Evolutionary conservation across 2,113 vertebrate genomes (phyloP), one percentile per base, ranked within the genome.

Genomic region (Solenodon paradoxus): DNA sequence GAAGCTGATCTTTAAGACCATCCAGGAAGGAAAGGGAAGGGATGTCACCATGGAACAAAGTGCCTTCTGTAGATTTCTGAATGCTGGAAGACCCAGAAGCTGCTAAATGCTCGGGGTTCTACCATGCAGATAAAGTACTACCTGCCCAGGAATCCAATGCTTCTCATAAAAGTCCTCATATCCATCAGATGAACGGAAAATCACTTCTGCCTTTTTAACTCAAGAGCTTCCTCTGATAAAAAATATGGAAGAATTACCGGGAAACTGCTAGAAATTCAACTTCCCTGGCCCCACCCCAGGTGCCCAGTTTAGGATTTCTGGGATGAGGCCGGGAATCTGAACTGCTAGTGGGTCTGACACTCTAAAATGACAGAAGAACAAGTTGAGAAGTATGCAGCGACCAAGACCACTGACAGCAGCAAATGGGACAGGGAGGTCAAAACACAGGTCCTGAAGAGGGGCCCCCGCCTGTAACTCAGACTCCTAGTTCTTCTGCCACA

Each of bases 1-100:
- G 69, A 96, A 92, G 93, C 57, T 71, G 68, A 95, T 89, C 81
- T 93, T n/a, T 88, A 86, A 92, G 79, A 59, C 49, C 49, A 80
- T n/a, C 83, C 85, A 94, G 55, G 63, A 93, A 96, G 81, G 68
- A 38, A 81, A 63, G 78, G 17, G 38, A 88, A 84, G 88, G 92
- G 74, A n/a, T n/a, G n/a, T n/a, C n/a, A n/a, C n/a, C 9, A 84
- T 53, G 74, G 81, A 88, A 91, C 64, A 53, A 90, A 92, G 94
- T 3, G 12, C 80, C 78, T 80, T 92, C 32, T 30, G 15, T 3
- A 40, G 69, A 63, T 40, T 38, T 80, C 47, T 91, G 74, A 78
- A 47, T 12, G n/a, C 8, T 19, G 16, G 79, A 75, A 94, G 86
- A 75, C 49, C 28, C 69, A 63, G 53, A 71, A 87, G 64, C 47